Conservation (phyloP, 2,113 vertebrate species). For the Pangasianodon gigas region DNA sequence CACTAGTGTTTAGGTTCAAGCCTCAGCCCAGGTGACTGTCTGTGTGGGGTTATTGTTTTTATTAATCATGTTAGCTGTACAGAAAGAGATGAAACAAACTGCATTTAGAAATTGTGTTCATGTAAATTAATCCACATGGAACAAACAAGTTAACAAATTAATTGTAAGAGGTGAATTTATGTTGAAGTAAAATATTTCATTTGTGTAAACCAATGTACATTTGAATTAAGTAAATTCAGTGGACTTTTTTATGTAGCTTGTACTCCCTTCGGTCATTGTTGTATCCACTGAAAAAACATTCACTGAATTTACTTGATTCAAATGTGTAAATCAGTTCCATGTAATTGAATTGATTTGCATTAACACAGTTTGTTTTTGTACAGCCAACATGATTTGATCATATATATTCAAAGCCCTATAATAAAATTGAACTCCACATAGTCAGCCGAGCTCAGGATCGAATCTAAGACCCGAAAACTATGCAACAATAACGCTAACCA, state of each 20-base stretch:
- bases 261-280: too few species aligned
- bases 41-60: too few species aligned
- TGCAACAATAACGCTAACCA: neutral
- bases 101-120: too few species aligned
- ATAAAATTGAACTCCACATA: neutral
- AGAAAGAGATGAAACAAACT: neutral
- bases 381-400: neutral
- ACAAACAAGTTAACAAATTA: too few species aligned
- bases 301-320: neutral
- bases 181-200: too few species aligned
- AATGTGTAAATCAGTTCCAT: neutral
- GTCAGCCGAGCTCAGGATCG: neutral
- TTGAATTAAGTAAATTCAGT: neutral
- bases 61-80: neutral
- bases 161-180: too few species aligned
- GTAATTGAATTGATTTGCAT: neutral
- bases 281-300: neutral
- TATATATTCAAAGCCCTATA: neutral
- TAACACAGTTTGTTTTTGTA: neutral
- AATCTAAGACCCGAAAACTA: neutral
- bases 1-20: too few species aligned
- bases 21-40: too few species aligned
- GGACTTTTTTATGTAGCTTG: neutral
- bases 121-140: too few species aligned
- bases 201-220: too few species aligned